A percentile compares a stretch with the other conserved stretches of the same genome.
phyloP scores from a whole-genome alignment of 2,113 vertebrate genomes.

The Nettapus auritus region DNA sequence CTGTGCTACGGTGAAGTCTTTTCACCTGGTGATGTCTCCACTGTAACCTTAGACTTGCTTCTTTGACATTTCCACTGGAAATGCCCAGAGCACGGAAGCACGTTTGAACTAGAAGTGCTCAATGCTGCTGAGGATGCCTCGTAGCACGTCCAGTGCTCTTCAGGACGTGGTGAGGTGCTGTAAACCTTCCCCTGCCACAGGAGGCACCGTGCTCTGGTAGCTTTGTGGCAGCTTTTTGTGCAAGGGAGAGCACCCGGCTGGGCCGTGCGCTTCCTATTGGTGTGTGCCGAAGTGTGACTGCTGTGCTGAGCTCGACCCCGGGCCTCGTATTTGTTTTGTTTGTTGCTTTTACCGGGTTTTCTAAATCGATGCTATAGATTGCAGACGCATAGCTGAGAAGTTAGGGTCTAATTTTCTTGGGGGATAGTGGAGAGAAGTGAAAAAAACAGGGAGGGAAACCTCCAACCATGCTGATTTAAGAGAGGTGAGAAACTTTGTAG shows the following conservation, averaged over 20 bases:
- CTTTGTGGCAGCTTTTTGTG: not conserved
- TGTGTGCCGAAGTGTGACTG: not conserved
- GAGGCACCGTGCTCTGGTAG: fast-evolving
- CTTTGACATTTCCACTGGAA: fast-evolving
- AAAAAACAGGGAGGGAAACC: not conserved
- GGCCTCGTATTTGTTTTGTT: not conserved
- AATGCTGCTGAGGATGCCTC: fast-evolving
- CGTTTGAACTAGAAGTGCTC: not conserved
- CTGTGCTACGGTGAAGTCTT: fast-evolving
- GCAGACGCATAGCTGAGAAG: not conserved
- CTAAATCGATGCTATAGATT: not conserved
- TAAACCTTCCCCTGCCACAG: fast-evolving
- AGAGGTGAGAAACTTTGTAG: not conserved
- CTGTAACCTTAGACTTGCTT: not conserved
- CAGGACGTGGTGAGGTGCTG: not conserved
- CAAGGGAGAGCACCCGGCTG: not conserved
- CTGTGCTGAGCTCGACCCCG: not conserved
- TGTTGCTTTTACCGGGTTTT: not conserved
- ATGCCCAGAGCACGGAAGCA: not conserved
- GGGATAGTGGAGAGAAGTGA: not conserved
- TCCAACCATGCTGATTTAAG: fast-evolving
- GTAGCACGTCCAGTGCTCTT: fast-evolving
- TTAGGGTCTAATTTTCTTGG: not conserved
- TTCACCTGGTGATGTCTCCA: not conserved
- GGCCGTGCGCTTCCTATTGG: not conserved